phyloP scores from a whole-genome alignment of 2,888 invertebrate species.

The Laothoe populi region DNA sequence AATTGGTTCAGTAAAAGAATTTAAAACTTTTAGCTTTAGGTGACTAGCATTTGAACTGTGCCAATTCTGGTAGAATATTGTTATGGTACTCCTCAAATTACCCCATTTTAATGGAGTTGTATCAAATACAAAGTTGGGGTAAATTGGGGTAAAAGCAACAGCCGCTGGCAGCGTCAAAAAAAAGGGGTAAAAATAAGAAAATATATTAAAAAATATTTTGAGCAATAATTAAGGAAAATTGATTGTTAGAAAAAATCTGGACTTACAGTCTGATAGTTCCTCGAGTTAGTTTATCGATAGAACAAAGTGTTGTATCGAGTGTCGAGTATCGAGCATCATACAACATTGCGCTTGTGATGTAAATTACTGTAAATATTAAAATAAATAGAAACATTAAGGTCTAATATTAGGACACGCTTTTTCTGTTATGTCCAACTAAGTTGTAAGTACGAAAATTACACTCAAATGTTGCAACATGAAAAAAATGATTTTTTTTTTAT shows the following conservation, averaged over 20 bases:
- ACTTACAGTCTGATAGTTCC: conserved; percentile 50
- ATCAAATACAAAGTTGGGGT: not conserved
- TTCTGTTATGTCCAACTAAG: conserved; percentile 58
- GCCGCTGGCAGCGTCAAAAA: conserved; percentile 17
- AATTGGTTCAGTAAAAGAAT: not conserved
- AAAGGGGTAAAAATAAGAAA: not conserved
- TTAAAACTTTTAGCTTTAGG: not conserved
- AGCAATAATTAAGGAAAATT: conserved; percentile 13
- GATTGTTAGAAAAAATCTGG: conserved; percentile 4
- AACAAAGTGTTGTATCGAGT: conserved; percentile 53
- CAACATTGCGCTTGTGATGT: conserved; percentile 76
- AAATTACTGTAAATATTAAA: conserved; percentile 80
- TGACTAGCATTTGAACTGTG: not conserved
- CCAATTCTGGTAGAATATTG: conserved; percentile 3
- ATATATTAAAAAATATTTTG: too few relatives aligned
- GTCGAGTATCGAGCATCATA: conserved; percentile 67
- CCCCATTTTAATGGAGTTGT: not conserved
- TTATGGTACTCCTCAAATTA: not conserved
- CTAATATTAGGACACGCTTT: conserved; percentile 52
- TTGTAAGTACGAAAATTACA: conserved; percentile 71
- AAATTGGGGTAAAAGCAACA: not conserved
- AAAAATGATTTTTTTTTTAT: conserved; percentile 39
- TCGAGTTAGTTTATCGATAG: conserved; percentile 46
- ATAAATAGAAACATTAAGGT: conserved; percentile 60
- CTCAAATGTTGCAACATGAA: conserved; percentile 44